Conservation (phyloP, 2,113 vertebrate species). For the Vulpes lagopus region DNA sequence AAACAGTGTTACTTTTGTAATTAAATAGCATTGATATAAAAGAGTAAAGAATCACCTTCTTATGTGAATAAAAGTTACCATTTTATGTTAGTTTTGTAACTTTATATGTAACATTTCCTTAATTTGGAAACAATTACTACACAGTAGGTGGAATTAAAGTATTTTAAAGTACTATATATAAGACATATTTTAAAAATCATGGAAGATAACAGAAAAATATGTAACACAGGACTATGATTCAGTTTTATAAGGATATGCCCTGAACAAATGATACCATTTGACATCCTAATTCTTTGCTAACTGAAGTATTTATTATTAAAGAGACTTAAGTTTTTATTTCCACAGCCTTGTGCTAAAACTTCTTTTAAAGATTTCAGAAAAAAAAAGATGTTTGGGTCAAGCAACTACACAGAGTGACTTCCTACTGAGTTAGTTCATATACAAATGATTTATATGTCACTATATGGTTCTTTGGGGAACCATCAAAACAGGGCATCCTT, state of each 20-base stretch:
- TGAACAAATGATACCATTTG: neutral
- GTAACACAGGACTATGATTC: neutral
- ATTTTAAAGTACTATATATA: neutral
- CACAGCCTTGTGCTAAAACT: neutral
- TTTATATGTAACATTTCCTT: neutral
- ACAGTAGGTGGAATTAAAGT: constrained; percentile 15
- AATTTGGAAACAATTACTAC: neutral
- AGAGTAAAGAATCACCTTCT: neutral
- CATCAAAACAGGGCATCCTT: neutral
- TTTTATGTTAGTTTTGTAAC: constrained; percentile 15
- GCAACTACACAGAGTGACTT: neutral
- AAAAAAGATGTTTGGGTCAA: neutral
- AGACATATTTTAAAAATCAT: neutral
- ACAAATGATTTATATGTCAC: neutral
- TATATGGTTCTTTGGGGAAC: neutral
- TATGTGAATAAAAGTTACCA: neutral
- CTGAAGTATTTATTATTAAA: neutral
- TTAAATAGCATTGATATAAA: neutral
- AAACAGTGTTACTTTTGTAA: neutral
- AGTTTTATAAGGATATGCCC: neutral
- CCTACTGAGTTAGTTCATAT: neutral
- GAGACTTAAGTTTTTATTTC: neutral
- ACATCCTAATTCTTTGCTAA: constrained; percentile 37
- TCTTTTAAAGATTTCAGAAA: constrained; percentile 41
- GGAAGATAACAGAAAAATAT: constrained; percentile 25